Percentiles rank a stretch among this genome's conserved stretches.
These are phyloP conservation scores for Vesta saturnalis DNA, from an alignment of 2,888 invertebrate genomes.

Conservation along the genomic window DNA sequence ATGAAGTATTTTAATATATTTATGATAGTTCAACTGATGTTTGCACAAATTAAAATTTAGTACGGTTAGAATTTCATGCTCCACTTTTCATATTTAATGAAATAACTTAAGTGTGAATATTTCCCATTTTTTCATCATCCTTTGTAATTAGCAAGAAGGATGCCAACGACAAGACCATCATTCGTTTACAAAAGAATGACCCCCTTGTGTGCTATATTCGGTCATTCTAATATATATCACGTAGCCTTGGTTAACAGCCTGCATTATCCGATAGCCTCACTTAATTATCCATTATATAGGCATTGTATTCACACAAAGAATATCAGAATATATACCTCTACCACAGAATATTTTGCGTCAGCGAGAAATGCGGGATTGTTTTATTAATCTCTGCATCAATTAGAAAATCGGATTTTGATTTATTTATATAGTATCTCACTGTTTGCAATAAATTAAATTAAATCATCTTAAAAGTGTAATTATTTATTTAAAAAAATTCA, in stretches of 20 bases:
- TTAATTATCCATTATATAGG: slow-evolving; percentile 13
- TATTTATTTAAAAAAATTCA: not conserved
- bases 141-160: not conserved
- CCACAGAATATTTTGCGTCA: slow-evolving; percentile 2
- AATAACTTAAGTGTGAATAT: no score
- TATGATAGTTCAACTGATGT: no score
- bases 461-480: no score
- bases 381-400: not conserved
- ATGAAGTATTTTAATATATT: no score
- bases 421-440: not conserved
- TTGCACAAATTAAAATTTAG: no score
- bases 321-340: not conserved
- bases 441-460: not conserved
- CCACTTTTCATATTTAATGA: no score
- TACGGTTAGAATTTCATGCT: no score
- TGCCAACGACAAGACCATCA: slow-evolving; percentile 10
- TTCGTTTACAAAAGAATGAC: slow-evolving; percentile 8
- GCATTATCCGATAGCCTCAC: slow-evolving; percentile 7
- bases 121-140: not conserved
- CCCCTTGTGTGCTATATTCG: slow-evolving; percentile 2
- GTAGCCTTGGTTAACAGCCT: slow-evolving; percentile 8
- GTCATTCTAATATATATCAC: slow-evolving; percentile 2
- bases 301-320: slow-evolving; percentile 12
- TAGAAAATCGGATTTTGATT: not conserved
- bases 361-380: not conserved